phyloP scores from a whole-genome alignment of 1,140 invertebrate species.

The Drosophila jambulina region DNA sequence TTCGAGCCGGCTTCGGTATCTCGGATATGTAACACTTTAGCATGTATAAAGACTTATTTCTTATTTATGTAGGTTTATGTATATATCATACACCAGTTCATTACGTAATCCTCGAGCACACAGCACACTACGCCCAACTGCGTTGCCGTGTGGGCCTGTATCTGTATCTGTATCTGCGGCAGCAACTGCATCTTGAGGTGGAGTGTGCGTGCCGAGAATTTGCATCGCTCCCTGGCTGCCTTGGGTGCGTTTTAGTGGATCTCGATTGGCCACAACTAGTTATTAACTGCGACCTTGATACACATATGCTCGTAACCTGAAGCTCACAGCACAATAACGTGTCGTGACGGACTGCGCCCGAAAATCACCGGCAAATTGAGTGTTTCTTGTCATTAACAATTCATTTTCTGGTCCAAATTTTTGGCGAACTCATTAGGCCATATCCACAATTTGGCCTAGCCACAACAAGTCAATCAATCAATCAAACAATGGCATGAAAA shows the following conservation, averaged over 20 bases:
- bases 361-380: slow-evolving; percentile 50
- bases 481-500: slow-evolving; percentile 60
- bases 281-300: slow-evolving; percentile 69
- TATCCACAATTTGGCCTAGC: slow-evolving; percentile 38
- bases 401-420: slow-evolving; percentile 31
- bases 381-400: slow-evolving; percentile 50
- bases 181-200: slow-evolving; percentile 31
- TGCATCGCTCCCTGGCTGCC: slow-evolving; percentile 42
- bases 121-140: slow-evolving; percentile 71
- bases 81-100: slow-evolving; percentile 35
- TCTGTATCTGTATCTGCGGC: slow-evolving; percentile 31
- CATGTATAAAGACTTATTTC: slow-evolving; percentile 55
- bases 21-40: slow-evolving; percentile 78
- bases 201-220: slow-evolving; percentile 67
- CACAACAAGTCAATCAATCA: slow-evolving; percentile 50
- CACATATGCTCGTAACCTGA: slow-evolving; percentile 42
- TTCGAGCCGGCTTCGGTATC: slow-evolving; percentile 60
- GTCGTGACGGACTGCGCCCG: slow-evolving; percentile 62
- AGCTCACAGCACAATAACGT: slow-evolving; percentile 37
- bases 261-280: slow-evolving; percentile 59
- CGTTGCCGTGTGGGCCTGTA: slow-evolving; percentile 46
- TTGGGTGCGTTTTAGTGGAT: slow-evolving; percentile 60
- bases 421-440: slow-evolving; percentile 67
- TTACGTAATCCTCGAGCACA: slow-evolving; percentile 67
- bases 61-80: slow-evolving; percentile 37